Evolutionary conservation across 2,888 invertebrate species (phyloP).

Genomic region (Opisthograptis luteolata): DNA sequence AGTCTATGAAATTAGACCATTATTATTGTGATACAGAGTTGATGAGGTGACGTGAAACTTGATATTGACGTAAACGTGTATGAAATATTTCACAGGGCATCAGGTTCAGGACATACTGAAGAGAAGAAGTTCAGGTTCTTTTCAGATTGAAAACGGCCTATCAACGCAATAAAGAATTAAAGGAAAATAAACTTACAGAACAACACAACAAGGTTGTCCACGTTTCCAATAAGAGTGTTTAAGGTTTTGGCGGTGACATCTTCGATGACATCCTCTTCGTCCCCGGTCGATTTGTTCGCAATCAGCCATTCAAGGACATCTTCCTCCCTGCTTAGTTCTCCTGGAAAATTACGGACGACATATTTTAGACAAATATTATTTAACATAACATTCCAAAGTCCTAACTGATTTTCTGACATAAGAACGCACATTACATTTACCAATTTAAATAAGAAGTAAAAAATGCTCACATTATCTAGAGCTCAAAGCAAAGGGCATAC

Average conservation of each 20-base stretch:
- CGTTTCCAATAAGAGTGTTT: conserved; percentile 93
- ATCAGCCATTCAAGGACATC: conserved; percentile 97
- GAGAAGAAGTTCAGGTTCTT: neutral
- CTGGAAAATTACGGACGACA: conserved; percentile 59
- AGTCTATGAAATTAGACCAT: conserved; percentile 11
- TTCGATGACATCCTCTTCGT: conserved; percentile 97
- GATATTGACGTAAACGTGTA: neutral
- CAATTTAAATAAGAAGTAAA: no score
- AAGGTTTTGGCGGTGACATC: conserved; percentile 96
- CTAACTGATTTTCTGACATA: no score
- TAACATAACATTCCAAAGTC: no score
- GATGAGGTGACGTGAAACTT: conserved; percentile 1
- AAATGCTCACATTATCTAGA: neutral
- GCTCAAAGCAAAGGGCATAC: neutral
- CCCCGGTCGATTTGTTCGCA: conserved; percentile 96
- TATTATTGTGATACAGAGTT: conserved; percentile 5
- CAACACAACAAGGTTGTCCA: conserved; percentile 95
- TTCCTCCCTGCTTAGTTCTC: conserved; percentile 95
- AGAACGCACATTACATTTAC: no score
- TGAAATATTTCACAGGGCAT: no score
- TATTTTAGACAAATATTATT: neutral
- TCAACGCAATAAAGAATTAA: neutral
- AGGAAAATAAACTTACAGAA: conserved; percentile 88
- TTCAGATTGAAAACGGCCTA: neutral
- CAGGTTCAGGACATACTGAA: no score